Percentiles rank a stretch among this genome's conserved stretches.
Conservation (phyloP, 1,140 invertebrate genomes). For the Octopus sinensis region DNA sequence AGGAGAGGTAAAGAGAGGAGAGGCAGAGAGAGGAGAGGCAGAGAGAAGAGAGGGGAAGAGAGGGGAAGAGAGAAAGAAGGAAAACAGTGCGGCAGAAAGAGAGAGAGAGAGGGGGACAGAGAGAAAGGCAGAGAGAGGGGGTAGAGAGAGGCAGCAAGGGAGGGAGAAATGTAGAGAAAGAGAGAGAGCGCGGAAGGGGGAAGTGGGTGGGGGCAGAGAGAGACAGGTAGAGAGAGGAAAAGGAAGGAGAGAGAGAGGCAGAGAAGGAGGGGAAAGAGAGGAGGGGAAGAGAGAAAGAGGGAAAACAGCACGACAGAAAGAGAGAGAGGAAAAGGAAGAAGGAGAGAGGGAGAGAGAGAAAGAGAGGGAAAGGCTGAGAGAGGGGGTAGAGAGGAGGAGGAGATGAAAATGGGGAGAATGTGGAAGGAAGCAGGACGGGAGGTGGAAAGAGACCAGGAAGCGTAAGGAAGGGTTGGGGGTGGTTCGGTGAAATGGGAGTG, state of each 20-base stretch:
- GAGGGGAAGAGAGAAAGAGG: neutral
- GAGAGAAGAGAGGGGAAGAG: too few relatives aligned
- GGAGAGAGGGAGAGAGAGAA: constrained; percentile 13
- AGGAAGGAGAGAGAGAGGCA: neutral
- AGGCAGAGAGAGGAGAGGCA: neutral
- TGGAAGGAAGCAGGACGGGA: neutral
- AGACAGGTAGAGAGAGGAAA: neutral
- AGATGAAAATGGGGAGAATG: neutral
- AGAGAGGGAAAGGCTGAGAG: neutral
- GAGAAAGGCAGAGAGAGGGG: neutral
- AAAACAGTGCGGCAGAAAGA: neutral
- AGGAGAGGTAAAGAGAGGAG: neutral
- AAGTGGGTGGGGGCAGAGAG: neutral
- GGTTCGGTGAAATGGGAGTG: too few relatives aligned
- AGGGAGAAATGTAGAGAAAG: neutral
- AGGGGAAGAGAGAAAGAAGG: neutral
- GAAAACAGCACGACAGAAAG: neutral
- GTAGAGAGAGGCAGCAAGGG: neutral
- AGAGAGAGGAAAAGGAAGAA: constrained; percentile 10
- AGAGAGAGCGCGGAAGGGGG: neutral
- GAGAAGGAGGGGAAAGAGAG: neutral
- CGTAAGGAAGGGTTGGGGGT: neutral
- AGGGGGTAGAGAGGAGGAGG: neutral
- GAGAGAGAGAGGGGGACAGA: neutral
- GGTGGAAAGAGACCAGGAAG: neutral